Evolutionary conservation across 2,797 vertebrate genomes (phyloP).

Genomic region (Hemitrygon akajei): DNA sequence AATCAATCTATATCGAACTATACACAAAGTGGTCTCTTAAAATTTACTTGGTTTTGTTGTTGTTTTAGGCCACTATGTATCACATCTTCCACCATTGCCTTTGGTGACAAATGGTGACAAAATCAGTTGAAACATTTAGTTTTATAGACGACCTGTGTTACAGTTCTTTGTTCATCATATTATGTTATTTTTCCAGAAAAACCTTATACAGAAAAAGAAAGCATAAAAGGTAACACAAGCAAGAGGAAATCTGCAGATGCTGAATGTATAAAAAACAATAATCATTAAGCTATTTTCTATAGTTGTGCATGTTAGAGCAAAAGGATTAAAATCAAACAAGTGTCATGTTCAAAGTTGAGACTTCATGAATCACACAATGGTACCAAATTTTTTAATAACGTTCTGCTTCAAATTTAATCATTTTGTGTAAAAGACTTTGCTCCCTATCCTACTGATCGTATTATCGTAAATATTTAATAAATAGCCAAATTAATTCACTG

Average conservation of each 20-base stretch:
- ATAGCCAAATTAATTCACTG: background rate
- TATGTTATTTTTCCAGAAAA: background rate
- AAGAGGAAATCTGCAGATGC: too few species aligned
- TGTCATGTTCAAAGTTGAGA: background rate
- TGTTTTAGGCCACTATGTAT: background rate
- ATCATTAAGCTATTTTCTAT: background rate
- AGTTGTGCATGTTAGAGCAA: background rate
- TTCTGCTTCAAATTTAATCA: background rate
- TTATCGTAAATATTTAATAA: background rate
- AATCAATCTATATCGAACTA: background rate
- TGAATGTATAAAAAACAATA: background rate
- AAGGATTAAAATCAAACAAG: background rate
- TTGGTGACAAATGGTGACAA: background rate
- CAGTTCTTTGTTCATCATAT: background rate
- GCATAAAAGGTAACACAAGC: background rate
- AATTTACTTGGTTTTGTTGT: background rate
- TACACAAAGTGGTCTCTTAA: background rate
- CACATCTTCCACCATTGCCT: background rate
- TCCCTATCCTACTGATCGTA: too few species aligned
- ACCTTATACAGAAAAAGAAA: background rate
- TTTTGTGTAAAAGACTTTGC: background rate
- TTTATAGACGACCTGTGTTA: background rate
- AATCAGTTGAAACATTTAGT: background rate
- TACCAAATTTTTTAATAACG: background rate
- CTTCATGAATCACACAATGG: too few species aligned